Base-by-base conservation (phyloP, 2,113 vertebrate species). In the Orientallactaga bullata region DNA sequence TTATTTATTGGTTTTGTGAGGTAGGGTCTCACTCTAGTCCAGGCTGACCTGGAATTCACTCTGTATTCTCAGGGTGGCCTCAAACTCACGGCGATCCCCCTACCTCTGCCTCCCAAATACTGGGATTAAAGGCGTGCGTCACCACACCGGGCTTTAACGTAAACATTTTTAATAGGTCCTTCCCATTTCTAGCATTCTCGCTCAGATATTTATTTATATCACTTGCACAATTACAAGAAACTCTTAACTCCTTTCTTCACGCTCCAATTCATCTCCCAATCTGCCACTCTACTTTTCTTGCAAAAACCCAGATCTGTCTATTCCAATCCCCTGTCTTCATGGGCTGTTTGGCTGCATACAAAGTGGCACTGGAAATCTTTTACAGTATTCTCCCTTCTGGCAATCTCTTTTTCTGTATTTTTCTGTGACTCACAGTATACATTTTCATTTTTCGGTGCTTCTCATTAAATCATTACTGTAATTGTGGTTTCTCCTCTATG, bases 271-370 rank as follows among this genome's bases (percentile, higher is more conserved):
- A 42, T 39, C 39, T 55, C 92, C 60, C 94, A 90, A 88, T 85
- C 90, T 94, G 88, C 80, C 81, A 81, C 58, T 94, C 55, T 85
- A 66, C 73, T 91, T 96, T 93, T 94, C 90, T 91, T 90, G 82
- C 37, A 37, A 91, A 94, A 97, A 77, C 58, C 92, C 58, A 88
- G 37, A 87, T 89, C 90, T 85, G 80, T 86, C 77, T 85, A 11
- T 89, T 91, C 91, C 23, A 94, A 58, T 78, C 26, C 8, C 72
- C 55, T 28, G 61, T 76, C 80, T 90, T 85, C 79, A 47, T 79
- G 47, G n/a, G 39, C 78, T 92, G 61, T 42, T n/a, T 74, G 76
- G 15, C 76, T 58, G 58, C 80, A 47, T 65, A 72, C 66, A 93
- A 91, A 91, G 80, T 84, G 90, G 55, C 30, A 42, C 84, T 42